Percentiles rank a stretch among this genome's conserved stretches.
Evolutionary conservation across 2,113 vertebrate species (phyloP).

Genomic region (Sander lucioperca): DNA sequence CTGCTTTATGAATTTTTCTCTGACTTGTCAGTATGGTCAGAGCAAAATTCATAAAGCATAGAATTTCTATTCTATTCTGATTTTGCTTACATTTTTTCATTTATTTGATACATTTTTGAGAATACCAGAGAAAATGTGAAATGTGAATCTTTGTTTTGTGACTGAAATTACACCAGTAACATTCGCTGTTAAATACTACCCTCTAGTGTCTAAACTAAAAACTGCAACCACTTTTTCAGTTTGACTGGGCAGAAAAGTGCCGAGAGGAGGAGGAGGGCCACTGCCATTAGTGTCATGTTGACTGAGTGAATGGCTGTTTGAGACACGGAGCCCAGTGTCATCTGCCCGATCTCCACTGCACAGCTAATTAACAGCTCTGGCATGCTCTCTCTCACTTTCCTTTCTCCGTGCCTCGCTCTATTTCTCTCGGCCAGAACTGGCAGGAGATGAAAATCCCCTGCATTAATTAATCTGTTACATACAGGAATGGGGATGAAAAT

Average conservation of each 20-base stretch:
- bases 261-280: conserved; percentile 15
- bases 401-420: conserved; percentile 35
- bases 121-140: background rate
- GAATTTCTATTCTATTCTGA: background rate
- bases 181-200: conserved; percentile 42
- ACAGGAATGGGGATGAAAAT: conserved; percentile 49
- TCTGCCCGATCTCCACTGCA: conserved; percentile 49
- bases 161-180: background rate
- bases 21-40: background rate
- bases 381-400: conserved; percentile 31
- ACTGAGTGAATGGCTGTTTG: conserved; percentile 61
- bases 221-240: conserved; percentile 11
- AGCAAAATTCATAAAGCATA: background rate
- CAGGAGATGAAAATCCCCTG: conserved; percentile 62
- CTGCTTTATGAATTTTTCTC: background rate
- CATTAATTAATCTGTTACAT: conserved; percentile 75
- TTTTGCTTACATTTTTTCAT: background rate
- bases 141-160: no score
- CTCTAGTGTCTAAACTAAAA: conserved; percentile 54
- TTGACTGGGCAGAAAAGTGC: conserved; percentile 26
- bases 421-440: conserved; percentile 48
- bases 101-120: background rate
- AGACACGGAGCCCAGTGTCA: conserved; percentile 60
- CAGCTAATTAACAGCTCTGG: conserved; percentile 74
- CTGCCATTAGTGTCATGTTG: conserved; percentile 62